phyloP scores from a whole-genome alignment of 2,888 invertebrate species.

The Ceraclea dissimilis region DNA sequence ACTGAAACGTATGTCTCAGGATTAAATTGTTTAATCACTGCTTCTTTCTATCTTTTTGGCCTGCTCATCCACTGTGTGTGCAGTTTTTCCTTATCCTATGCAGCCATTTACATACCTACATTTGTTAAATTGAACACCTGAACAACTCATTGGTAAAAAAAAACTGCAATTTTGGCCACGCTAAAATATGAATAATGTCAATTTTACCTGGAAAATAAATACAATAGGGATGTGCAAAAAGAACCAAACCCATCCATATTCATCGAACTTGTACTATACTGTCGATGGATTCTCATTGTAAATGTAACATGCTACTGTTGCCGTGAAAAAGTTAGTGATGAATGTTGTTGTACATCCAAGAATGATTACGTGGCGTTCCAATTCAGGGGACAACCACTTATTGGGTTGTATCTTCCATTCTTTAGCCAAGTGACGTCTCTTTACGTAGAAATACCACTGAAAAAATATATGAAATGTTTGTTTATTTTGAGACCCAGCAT shows the following conservation, averaged over 20 bases:
- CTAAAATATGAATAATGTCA: no score
- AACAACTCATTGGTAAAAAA: no score
- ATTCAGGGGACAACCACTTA: conserved; percentile 57
- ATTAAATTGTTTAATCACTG: no score
- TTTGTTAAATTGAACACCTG: no score
- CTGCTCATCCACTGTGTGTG: no score
- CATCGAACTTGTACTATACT: conserved; percentile 55
- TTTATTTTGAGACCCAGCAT: no score
- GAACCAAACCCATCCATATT: conserved; percentile 60
- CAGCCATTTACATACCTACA: background rate
- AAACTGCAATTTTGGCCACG: no score
- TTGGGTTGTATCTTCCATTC: conserved; percentile 70
- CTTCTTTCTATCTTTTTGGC: no score
- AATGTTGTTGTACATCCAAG: conserved; percentile 53
- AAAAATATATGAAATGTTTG: no score
- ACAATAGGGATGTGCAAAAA: conserved; percentile 56
- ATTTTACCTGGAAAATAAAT: conserved; percentile 57
- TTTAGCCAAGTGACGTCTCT: conserved; percentile 50
- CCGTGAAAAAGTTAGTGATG: conserved; percentile 48
- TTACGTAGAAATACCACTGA: conserved; percentile 67
- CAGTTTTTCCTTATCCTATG: no score
- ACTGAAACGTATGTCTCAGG: no score
- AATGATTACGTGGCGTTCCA: conserved; percentile 62
- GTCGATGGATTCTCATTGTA: conserved; percentile 58
- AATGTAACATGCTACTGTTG: conserved; percentile 57